These are phyloP conservation scores for Trachelus iudaicus DNA, from an alignment of 2,888 invertebrate genomes.

Conservation along the genomic window DNA sequence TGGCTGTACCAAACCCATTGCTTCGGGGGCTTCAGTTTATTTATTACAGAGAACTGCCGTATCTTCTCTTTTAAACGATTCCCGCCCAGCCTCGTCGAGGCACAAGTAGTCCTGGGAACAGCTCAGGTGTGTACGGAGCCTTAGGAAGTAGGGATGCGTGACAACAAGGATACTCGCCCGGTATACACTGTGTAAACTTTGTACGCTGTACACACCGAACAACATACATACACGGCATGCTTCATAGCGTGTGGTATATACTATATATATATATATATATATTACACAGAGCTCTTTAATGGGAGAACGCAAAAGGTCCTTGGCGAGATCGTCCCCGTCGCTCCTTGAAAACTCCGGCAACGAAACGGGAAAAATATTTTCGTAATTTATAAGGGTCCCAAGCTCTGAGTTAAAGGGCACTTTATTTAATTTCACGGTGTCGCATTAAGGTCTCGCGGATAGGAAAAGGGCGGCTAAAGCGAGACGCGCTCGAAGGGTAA, in stretches of 20 bases:
- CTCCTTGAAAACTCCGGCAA: background rate
- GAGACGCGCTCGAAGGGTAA: slow-evolving; percentile 17
- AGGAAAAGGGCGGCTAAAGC: slow-evolving; percentile 22
- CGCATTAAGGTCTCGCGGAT: slow-evolving; percentile 23
- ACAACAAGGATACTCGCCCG: too few species aligned
- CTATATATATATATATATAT: background rate
- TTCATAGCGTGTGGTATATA: background rate
- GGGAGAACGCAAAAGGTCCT: background rate
- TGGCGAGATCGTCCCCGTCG: too few species aligned
- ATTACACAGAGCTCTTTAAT: background rate
- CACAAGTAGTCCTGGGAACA: background rate
- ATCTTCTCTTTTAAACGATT: slow-evolving; percentile 2
- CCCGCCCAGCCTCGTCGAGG: background rate
- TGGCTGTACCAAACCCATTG: too few species aligned
- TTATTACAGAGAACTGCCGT: slow-evolving; percentile 3
- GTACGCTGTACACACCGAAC: too few species aligned
- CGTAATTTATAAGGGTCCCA: slow-evolving; percentile 20
- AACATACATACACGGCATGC: background rate
- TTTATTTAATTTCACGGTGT: slow-evolving; percentile 26
- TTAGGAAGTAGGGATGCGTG: too few species aligned
- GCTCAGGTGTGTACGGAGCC: background rate
- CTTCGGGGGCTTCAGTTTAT: background rate
- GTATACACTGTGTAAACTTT: too few species aligned
- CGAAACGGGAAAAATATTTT: slow-evolving; percentile 20
- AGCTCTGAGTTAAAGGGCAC: slow-evolving; percentile 24